These are phyloP conservation scores for Oncorhynchus masou DNA, from an alignment of 2,113 vertebrate species.

Conservation along the genomic window DNA sequence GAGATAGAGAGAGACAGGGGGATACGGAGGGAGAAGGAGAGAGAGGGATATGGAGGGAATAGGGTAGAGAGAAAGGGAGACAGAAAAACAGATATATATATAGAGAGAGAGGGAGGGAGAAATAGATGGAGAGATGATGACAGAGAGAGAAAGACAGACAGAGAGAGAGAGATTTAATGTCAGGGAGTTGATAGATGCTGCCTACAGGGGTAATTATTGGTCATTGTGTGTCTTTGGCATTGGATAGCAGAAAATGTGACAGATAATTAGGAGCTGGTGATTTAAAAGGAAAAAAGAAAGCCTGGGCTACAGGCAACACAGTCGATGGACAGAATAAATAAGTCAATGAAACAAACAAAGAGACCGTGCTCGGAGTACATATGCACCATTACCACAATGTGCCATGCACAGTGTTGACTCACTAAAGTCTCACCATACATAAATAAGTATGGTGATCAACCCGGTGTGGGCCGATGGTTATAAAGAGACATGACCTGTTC, in stretches of 20 bases:
- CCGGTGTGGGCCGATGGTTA: too few relatives aligned
- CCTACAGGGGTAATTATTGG: conserved; percentile 75
- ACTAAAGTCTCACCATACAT: not conserved
- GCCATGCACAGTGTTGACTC: conserved; percentile 25
- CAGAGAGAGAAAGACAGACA: too few relatives aligned
- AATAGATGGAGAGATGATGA: too few relatives aligned
- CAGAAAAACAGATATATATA: too few relatives aligned
- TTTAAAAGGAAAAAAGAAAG: conserved; percentile 69
- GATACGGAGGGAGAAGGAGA: too few relatives aligned
- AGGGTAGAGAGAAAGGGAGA: too few relatives aligned
- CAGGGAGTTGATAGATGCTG: conserved; percentile 73
- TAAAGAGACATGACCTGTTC: too few relatives aligned
- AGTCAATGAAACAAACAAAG: conserved; percentile 80
- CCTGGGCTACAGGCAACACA: conserved; percentile 67
- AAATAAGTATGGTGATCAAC: not conserved
- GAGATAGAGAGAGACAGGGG: not conserved
- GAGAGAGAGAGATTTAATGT: conserved; percentile 68
- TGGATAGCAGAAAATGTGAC: conserved; percentile 77
- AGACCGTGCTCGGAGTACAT: conserved; percentile 70
- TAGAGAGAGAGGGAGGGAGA: too few relatives aligned
- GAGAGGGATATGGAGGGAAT: too few relatives aligned
- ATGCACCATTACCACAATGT: conserved; percentile 60
- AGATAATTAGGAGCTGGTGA: conserved; percentile 81
- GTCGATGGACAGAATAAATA: conserved; percentile 77
- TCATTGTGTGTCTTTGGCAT: conserved; percentile 75